Evolutionary conservation across 2,888 invertebrate species (phyloP), one percentile per base, ranked within the genome.

Genomic region (Macropis europaea): DNA sequence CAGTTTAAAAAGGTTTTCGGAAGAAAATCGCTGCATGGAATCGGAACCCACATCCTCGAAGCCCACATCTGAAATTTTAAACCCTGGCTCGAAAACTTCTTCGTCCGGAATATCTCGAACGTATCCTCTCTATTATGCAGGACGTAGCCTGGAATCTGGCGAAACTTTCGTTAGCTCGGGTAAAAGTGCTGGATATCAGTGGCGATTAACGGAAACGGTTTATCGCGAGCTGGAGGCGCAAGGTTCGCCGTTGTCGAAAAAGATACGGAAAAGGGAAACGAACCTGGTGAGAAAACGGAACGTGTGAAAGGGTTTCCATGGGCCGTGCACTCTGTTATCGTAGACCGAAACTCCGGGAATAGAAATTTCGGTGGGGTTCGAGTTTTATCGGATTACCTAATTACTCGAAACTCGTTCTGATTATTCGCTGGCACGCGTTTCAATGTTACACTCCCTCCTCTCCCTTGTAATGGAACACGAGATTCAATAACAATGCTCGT

Each of bases 201-300:
- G 19, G 70, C 71, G 79, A 79, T 79, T 79, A 79, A 71, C 71
- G 60, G 68, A 77, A 77, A 57, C 74, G 67, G 68, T 76, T 79
- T 77, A 79, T 69, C 67, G 74, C 38, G 26, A 36, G 45, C 42
- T 40, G 68, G 47, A 30, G 36, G 38, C 24, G 45, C 30, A 52
- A 24, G 28, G 48, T 19, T 9, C 11, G 15, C 6, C 17, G 13
- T 7, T n/a, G 22, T 26, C 15, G 34, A 6, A 3, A 38, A 32
- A 32, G 45, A n/a, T n/a, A n/a, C n/a, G n/a, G n/a, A 17, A 34
- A 24, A n/a, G 17, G 48, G 13, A n/a, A 38, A 28, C 17, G 36
- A 7, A 40, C 40, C 5, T 26, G 43, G 32, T 19, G 13, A 26
- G 45, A 40, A 38, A 59, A 26, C 15, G 36, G 50, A 34, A 47